Evolutionary conservation across 2,797 vertebrate genomes (phyloP), one percentile per base, ranked within the genome.

Genomic region (Lycodopsis pacificus): DNA sequence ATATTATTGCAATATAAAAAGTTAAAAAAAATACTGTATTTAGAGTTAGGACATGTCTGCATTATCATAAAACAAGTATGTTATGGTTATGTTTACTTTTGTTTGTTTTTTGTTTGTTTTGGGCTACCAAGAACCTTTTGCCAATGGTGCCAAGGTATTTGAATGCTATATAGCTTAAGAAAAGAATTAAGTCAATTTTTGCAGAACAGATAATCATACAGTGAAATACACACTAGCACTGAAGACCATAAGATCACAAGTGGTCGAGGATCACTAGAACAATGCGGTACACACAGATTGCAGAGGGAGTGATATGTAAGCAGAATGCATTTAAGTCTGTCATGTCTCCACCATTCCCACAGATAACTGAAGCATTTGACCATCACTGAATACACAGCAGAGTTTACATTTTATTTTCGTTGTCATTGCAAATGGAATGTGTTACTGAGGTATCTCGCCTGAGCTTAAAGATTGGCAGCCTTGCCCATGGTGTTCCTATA

Each of bases 71-170:
- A 93, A 91, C 91, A 95, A 95, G 94, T 97, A 97, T 91, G 27
- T 27, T 27, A 25, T 25, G 93, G 93, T 96, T 97, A 96, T 96
- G 96, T 99, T 98, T 97, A 96, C 95, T 96, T 96, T 96, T 95
- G 87, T 96, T 48, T 48, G 17, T 5, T 32, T 32, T 82, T 75
- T 59, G n/a, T 87, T 86, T 86, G 71, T 96, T 96, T 94, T 96
- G 96, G 97, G 97, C 97, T 98, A 97, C 96, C 97, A 96, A 97
- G 96, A 97, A 95, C 96, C 95, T 94, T 95, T 98, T 97, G 96
- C 98, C 97, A 97, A 97, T 95, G 97, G 98, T 99, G 98, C 97
- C 98, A 97, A 98, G 96, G 97, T 97, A 97, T 95, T 96, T 96
- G 97, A 98, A 99, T 98, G 98, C 97, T 97, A 95, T 96, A 96